Conservation (phyloP, 2,113 vertebrate species). For the Canis aureus region DNA sequence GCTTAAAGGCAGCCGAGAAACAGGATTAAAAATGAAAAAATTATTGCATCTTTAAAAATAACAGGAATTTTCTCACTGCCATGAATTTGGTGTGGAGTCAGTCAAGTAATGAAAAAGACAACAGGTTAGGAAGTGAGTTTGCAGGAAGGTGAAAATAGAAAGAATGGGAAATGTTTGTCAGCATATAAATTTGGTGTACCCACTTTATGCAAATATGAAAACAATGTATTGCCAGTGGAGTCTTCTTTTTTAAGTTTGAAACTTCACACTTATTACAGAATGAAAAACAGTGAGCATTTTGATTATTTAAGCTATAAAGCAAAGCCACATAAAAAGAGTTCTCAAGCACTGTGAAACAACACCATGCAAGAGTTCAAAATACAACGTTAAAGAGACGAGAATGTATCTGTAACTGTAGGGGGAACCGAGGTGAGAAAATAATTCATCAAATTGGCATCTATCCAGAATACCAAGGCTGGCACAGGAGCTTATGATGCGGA, state of each 20-base stretch:
- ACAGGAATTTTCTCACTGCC: background rate
- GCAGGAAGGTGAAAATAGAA: constrained; percentile 4
- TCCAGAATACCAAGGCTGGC: background rate
- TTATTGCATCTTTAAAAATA: background rate
- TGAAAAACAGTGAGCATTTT: background rate
- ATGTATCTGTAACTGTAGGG: background rate
- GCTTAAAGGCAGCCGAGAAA: background rate
- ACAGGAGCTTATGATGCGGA: background rate
- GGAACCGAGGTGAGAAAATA: background rate
- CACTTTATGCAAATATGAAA: background rate
- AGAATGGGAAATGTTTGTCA: background rate
- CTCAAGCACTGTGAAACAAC: background rate
- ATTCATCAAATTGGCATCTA: background rate
- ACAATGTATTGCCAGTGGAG: background rate
- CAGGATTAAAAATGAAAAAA: constrained; percentile 43
- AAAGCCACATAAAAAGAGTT: background rate
- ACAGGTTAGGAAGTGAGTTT: background rate
- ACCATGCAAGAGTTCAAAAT: background rate
- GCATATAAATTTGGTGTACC: background rate
- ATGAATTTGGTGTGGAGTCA: background rate
- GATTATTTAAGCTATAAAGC: constrained; percentile 49
- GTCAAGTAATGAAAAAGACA: background rate
- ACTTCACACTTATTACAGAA: background rate
- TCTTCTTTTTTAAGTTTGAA: constrained; percentile 3
- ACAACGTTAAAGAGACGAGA: background rate